phyloP scores from a whole-genome alignment of 2,113 vertebrate genomes.

The Typhlomys cinereus region DNA sequence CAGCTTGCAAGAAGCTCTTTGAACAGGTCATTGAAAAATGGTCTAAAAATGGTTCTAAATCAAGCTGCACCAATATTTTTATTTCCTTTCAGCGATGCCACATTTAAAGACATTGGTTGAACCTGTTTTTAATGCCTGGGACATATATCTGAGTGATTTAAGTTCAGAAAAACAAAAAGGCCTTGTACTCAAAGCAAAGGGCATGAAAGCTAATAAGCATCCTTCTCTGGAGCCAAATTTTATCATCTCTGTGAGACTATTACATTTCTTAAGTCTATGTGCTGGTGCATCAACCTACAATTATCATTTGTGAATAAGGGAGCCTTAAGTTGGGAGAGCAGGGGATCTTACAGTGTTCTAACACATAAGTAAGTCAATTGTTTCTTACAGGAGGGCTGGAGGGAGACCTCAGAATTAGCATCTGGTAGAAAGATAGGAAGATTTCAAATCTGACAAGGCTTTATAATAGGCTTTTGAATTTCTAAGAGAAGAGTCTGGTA shows the following conservation, averaged over 20 bases:
- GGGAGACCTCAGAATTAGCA: too few species aligned
- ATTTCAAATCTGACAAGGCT: neutral
- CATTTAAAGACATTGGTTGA: conserved; percentile 1
- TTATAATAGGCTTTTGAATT: neutral
- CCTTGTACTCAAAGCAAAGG: neutral
- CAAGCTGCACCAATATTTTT: conserved; percentile 72
- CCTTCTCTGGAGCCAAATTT: too few species aligned
- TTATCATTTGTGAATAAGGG: too few species aligned
- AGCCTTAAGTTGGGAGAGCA: too few species aligned
- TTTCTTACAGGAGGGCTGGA: too few species aligned
- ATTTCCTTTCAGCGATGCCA: conserved; percentile 66
- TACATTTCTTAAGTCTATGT: too few species aligned
- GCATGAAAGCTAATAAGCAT: too few species aligned
- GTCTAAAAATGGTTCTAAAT: conserved; percentile 75
- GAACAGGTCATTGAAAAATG: conserved; percentile 66
- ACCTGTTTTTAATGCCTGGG: conserved; percentile 48
- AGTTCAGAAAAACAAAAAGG: conserved; percentile 27
- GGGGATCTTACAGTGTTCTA: too few species aligned
- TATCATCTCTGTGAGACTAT: too few species aligned
- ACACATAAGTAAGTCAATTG: too few species aligned
- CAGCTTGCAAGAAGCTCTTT: conserved; percentile 64
- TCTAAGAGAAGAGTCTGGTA: neutral
- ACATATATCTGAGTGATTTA: conserved; percentile 37
- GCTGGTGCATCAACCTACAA: too few species aligned
- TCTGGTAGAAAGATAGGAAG: neutral